Conservation (phyloP, 1,140 invertebrate genomes). For the Medauroidea extradentata region DNA sequence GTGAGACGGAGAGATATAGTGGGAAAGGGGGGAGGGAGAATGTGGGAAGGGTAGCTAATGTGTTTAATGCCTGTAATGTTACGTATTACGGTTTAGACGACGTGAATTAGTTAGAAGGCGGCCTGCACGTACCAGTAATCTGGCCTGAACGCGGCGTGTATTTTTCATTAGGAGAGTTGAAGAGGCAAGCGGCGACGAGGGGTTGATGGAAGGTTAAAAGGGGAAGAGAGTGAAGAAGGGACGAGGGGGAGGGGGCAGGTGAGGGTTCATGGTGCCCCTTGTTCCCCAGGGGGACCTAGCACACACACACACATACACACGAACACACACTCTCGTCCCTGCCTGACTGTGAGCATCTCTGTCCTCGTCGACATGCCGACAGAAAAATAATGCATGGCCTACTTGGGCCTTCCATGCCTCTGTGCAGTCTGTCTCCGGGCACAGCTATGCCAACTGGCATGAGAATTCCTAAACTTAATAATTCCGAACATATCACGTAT, state of each 20-base stretch:
- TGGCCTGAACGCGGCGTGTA: conserved; percentile 7
- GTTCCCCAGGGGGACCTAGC: neutral
- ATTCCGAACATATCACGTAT: too few relatives aligned
- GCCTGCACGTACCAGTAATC: conserved; percentile 1
- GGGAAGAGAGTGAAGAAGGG: neutral
- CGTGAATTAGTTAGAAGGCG: conserved; percentile 11
- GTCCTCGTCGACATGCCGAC: too few relatives aligned
- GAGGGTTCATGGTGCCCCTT: neutral
- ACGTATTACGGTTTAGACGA: neutral
- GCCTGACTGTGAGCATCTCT: too few relatives aligned
- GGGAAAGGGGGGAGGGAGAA: neutral
- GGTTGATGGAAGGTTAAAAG: too few relatives aligned
- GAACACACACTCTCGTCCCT: neutral
- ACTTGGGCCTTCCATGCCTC: too few relatives aligned
- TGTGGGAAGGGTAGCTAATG: neutral
- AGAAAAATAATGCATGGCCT: too few relatives aligned
- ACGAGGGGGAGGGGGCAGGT: neutral
- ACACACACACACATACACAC: neutral
- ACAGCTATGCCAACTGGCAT: too few relatives aligned
- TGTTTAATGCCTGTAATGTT: conserved; percentile 9
- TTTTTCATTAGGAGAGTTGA: conserved; percentile 12
- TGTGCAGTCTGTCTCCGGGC: too few relatives aligned
- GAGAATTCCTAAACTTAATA: too few relatives aligned
- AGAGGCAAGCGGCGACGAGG: neutral
- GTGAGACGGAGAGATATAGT: neutral